phyloP scores from a whole-genome alignment of 2,888 invertebrate species.

The Perizoma flavofasciatum region DNA sequence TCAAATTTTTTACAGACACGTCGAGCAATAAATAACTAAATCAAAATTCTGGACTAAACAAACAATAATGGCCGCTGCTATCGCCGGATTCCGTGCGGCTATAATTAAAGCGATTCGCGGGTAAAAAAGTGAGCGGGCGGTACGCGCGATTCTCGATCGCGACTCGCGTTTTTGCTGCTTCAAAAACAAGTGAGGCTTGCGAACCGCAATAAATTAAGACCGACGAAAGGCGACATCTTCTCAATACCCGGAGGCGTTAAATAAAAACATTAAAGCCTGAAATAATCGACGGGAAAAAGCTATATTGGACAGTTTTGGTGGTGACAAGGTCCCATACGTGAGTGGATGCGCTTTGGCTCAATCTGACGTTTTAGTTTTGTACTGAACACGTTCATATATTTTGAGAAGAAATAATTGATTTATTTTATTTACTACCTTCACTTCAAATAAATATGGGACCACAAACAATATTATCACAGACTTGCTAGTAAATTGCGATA shows the following conservation, averaged over 20 bases:
- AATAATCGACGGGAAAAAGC: conserved; percentile 78
- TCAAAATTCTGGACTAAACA: conserved; percentile 30
- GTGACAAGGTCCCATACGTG: conserved; percentile 59
- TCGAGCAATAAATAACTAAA: conserved; percentile 33
- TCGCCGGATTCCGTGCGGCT: conserved; percentile 53
- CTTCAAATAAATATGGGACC: neutral
- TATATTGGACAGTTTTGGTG: conserved; percentile 77
- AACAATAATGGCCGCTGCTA: conserved; percentile 34
- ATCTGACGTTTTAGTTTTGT: conserved; percentile 48
- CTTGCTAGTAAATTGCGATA: neutral
- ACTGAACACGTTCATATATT: conserved; percentile 35
- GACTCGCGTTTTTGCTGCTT: conserved; percentile 68
- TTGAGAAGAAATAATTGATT: neutral
- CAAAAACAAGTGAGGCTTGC: conserved; percentile 66
- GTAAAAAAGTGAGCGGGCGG: conserved; percentile 65
- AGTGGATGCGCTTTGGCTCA: conserved; percentile 53
- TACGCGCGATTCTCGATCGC: conserved; percentile 58
- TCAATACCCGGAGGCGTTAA: conserved; percentile 77
- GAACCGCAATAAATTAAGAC: conserved; percentile 78
- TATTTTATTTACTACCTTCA: conserved; percentile 41
- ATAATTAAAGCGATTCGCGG: conserved; percentile 77
- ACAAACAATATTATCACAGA: no score
- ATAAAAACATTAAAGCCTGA: conserved; percentile 82
- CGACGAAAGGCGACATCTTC: conserved; percentile 77
- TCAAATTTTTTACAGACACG: conserved; percentile 24